A percentile compares a stretch with the other conserved stretches of the same genome.
These are phyloP conservation scores for Neoniphon sammara DNA, from an alignment of 2,797 vertebrate species.

Conservation along the genomic window DNA sequence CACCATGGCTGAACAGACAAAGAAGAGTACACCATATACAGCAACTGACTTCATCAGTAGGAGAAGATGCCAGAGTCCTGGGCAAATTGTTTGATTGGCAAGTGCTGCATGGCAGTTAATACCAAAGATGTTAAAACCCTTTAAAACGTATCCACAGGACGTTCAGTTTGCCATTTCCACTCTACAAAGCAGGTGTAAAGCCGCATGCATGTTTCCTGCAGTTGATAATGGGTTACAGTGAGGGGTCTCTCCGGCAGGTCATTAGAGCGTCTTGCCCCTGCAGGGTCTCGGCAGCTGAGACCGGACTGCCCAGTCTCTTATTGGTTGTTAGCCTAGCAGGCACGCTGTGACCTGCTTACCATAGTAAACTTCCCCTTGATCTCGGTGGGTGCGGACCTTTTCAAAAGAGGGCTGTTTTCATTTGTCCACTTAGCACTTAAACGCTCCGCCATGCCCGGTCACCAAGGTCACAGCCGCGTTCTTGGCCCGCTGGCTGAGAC, in stretches of 20 bases:
- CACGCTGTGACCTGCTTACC: slow-evolving; percentile 36
- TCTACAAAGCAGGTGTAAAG: slow-evolving; percentile 62
- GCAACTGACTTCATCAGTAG: too few species aligned
- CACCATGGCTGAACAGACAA: too few species aligned
- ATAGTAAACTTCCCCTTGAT: slow-evolving; percentile 55
- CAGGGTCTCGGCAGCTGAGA: slow-evolving; percentile 22
- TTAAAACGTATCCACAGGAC: slow-evolving; percentile 64
- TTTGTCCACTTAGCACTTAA: slow-evolving; percentile 39
- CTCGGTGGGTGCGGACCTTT: slow-evolving; percentile 42
- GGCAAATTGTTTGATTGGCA: too few species aligned
- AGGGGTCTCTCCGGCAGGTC: slow-evolving; percentile 50
- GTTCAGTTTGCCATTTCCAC: slow-evolving; percentile 34
- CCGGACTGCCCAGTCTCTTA: slow-evolving; percentile 9
- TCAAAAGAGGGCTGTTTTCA: slow-evolving; percentile 42
- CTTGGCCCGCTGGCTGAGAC: slow-evolving; percentile 11
- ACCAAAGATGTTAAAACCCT: slow-evolving; percentile 30
- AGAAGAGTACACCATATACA: too few species aligned
- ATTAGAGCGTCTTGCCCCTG: slow-evolving; percentile 52
- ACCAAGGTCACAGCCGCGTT: slow-evolving; percentile 10
- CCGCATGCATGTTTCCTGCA: slow-evolving; percentile 54
- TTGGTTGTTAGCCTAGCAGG: slow-evolving; percentile 21
- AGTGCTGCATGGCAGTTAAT: too few species aligned
- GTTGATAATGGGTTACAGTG: slow-evolving; percentile 56
- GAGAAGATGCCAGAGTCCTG: too few species aligned
- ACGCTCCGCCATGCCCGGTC: slow-evolving; percentile 23